Percentiles rank a stretch among this genome's conserved stretches.
Evolutionary conservation across 1,140 invertebrate species (phyloP).

Genomic region (Drosophila virilis): DNA sequence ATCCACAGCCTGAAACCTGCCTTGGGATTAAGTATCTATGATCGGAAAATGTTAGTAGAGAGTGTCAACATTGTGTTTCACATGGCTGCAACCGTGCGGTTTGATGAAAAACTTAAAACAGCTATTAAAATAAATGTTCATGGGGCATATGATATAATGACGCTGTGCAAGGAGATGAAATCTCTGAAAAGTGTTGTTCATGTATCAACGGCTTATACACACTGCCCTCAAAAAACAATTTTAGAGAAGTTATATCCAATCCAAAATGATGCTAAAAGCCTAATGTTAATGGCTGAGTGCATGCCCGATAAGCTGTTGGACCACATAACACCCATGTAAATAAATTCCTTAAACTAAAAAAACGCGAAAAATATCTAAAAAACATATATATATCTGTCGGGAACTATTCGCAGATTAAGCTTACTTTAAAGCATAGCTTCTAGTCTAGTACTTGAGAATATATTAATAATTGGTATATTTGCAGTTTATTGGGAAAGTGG

Average conservation of each 20-base stretch:
- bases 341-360: conserved; percentile 18
- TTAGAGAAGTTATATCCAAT: conserved; percentile 84
- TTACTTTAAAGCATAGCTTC: too few species aligned
- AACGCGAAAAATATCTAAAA: too few species aligned
- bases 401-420: too few species aligned
- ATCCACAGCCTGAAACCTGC: conserved; percentile 85
- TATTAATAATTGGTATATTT: conserved; percentile 20
- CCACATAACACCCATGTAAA: conserved; percentile 88
- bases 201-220: conserved; percentile 86
- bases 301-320: conserved; percentile 87
- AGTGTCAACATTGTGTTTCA: conserved; percentile 86
- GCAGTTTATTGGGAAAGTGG: conserved; percentile 86
- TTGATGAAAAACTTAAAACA: conserved; percentile 87
- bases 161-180: conserved; percentile 88
- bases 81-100: conserved; percentile 88
- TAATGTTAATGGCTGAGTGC: conserved; percentile 85
- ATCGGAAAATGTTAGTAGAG: conserved; percentile 86
- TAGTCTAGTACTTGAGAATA: too few species aligned
- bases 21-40: conserved; percentile 87
- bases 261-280: conserved; percentile 86
- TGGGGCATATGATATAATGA: conserved; percentile 87
- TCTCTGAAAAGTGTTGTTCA: conserved; percentile 86
- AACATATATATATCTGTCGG: too few species aligned
- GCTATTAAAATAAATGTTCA: conserved; percentile 88
- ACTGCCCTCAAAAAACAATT: conserved; percentile 84